Evolutionary conservation across 2,888 invertebrate species (phyloP).

Genomic region (Steromphala cineraria): DNA sequence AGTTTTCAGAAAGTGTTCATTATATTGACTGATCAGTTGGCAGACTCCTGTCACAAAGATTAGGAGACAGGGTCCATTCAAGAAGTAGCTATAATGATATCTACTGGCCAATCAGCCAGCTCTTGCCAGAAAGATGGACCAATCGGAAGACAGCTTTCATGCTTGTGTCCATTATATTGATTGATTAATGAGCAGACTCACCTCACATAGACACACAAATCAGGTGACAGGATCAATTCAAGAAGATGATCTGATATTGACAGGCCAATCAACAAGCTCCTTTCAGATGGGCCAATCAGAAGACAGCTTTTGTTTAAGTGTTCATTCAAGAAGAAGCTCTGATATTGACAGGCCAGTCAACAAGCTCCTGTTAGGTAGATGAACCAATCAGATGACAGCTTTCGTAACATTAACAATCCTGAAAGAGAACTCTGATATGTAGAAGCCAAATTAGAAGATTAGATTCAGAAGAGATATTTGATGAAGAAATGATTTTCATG

Average conservation of each 20-base stretch:
- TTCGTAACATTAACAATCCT: no score
- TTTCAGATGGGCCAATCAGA: not conserved
- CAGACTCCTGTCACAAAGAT: no score
- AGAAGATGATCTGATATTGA: not conserved
- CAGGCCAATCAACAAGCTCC: slow-evolving; percentile 27
- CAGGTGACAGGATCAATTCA: no score
- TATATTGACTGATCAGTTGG: no score
- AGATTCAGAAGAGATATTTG: no score
- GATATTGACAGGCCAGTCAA: not conserved
- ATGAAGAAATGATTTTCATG: no score
- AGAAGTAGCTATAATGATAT: not conserved
- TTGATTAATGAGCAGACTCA: no score
- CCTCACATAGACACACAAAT: no score
- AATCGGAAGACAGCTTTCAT: not conserved
- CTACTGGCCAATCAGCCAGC: not conserved
- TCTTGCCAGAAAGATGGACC: not conserved
- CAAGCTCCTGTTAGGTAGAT: not conserved
- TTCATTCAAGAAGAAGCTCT: not conserved
- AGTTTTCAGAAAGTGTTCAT: not conserved
- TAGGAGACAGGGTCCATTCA: no score
- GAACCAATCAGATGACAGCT: not conserved
- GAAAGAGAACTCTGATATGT: no score
- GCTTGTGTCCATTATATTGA: no score
- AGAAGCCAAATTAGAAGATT: no score
- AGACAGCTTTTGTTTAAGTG: not conserved